Base-by-base conservation (phyloP, 2,113 vertebrate genomes). In the Ageneiosus marmoratus region DNA sequence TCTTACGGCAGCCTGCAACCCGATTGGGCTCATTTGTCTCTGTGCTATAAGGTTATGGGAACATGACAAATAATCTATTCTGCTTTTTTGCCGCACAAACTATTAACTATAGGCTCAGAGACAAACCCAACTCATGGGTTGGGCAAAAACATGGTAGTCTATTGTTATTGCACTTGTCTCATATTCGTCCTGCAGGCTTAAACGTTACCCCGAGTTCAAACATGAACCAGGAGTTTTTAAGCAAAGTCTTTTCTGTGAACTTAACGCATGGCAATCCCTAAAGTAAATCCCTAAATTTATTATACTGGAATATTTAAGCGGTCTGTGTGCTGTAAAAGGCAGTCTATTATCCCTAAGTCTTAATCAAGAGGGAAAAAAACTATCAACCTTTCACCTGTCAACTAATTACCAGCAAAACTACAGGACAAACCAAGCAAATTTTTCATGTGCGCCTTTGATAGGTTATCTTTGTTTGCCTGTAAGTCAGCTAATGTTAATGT, bases 1-100 rank as follows among this genome's bases (percentile, higher is more conserved):
- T 93, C 89, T 93, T 90, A 87, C 87, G 86, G 72, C 85, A 84
- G 84, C 87, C 90, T 90, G 87, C 77, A 84, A 89, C 87, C 87
- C 90, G 88, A 89, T 90, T 91, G 85, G 80, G 85, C 85, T 87
- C 81, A 37, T 77, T 81, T 88, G 85, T 87, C 80, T 82, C 78
- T 88, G 84, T 87, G 90, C 76, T 81, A 55, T 34, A 84, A 87
- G 87, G 88, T 84, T 88, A 89, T 90, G 88, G 88, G 89, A 90
- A 91, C 81, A 86, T 85, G 77, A 90, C 87, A 89, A 89, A 86
- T 89, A 87, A 87, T 88, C 88, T 83, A 80, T 90, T 89, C 85
- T 89, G 83, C 22, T 72, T 89, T 87, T 87, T 86, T 89, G 88
- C 88, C 89, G 89, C 81, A 87, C 70, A 84, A 87, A 87, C 86